These are phyloP conservation scores for Amiota communis DNA, from an alignment of 2,888 invertebrate genomes.

Conservation along the genomic window DNA sequence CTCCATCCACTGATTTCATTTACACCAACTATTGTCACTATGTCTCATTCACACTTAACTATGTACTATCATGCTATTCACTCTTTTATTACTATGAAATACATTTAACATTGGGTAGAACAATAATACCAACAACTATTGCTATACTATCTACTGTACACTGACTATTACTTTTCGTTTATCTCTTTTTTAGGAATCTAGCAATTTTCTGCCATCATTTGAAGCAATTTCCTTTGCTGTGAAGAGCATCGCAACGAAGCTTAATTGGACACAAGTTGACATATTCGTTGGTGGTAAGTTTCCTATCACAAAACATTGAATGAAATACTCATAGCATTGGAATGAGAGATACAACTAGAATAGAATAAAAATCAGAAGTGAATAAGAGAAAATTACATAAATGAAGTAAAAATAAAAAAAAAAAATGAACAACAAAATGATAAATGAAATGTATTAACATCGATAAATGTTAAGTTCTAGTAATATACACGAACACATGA, in stretches of 20 bases:
- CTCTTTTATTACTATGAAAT: slow-evolving; percentile 6
- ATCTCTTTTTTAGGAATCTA: slow-evolving; percentile 69
- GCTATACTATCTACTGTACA: too few species aligned
- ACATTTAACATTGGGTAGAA: too few species aligned
- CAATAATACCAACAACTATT: slow-evolving; percentile 30
- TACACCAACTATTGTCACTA: background rate
- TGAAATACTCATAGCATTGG: slow-evolving; percentile 21
- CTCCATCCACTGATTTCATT: background rate
- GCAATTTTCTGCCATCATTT: slow-evolving; percentile 72
- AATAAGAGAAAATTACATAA: background rate
- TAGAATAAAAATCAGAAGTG: slow-evolving; percentile 6
- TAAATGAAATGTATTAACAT: too few species aligned
- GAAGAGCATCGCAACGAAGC: slow-evolving; percentile 72
- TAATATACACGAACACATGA: too few species aligned
- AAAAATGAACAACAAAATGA: too few species aligned
- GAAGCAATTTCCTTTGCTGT: slow-evolving; percentile 73
- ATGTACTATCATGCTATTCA: background rate
- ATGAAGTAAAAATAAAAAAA: slow-evolving; percentile 15
- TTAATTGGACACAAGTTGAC: slow-evolving; percentile 73
- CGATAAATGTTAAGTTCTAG: too few species aligned
- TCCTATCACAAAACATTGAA: background rate
- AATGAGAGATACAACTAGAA: slow-evolving; percentile 41
- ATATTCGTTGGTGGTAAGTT: slow-evolving; percentile 73
- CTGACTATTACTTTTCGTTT: slow-evolving; percentile 36
- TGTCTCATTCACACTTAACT: slow-evolving; percentile 5